phyloP scores from a whole-genome alignment of 30 jellyfish, hydroid and myxozoan species.

The Hydractinia echinata region DNA sequence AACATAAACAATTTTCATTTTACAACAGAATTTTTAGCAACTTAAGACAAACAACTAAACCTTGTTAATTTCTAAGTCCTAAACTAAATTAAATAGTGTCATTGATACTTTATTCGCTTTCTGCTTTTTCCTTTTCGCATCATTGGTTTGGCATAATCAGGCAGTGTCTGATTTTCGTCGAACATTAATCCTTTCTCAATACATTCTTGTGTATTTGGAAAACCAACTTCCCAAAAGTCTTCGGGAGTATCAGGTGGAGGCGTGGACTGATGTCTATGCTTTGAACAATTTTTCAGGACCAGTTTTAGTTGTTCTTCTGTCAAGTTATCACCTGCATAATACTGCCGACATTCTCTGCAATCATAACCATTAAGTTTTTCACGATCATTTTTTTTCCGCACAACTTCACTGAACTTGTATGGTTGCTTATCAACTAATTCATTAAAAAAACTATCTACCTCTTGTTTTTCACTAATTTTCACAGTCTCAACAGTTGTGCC shows the following conservation, averaged over 20 bases:
- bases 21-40: too few species aligned
- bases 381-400: constrained; percentile 64
- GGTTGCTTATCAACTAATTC: background rate
- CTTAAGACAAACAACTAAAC: too few species aligned
- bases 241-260: constrained; percentile 83
- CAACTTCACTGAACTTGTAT: constrained; percentile 66
- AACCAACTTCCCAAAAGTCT: constrained; percentile 74
- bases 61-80: too few species aligned
- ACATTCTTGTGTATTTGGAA: constrained; percentile 70
- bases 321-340: constrained; percentile 21
- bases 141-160: constrained; percentile 72
- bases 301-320: constrained; percentile 24
- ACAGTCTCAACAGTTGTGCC: background rate
- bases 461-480: background rate
- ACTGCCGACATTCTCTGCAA: constrained; percentile 67
- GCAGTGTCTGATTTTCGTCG: constrained; percentile 66
- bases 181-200: constrained; percentile 64
- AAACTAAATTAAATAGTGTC: too few species aligned
- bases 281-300: constrained; percentile 34
- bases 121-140: constrained; percentile 4
- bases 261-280: constrained; percentile 22
- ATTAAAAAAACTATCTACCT: background rate
- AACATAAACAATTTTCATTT: too few species aligned
- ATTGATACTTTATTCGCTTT: background rate
- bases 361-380: constrained; percentile 68